Evolutionary conservation across 2,797 vertebrate genomes (phyloP).

Genomic region (Microchirus variegatus): DNA sequence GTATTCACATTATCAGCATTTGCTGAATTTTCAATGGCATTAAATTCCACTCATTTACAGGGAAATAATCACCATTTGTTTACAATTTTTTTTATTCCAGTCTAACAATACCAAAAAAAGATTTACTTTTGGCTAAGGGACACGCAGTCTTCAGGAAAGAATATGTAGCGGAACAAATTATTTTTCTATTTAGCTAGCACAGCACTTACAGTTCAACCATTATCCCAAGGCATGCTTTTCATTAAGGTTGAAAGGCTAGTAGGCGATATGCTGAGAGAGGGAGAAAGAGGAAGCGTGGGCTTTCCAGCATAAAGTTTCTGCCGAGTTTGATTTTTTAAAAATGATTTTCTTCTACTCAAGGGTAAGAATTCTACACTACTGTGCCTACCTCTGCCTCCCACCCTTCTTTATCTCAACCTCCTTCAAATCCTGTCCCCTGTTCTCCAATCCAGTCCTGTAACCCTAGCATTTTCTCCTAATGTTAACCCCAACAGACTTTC

Average conservation of each 20-base stretch:
- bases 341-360: slow-evolving; percentile 31
- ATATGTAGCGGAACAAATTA: slow-evolving; percentile 8
- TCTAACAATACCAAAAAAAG: no score
- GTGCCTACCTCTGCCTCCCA: slow-evolving; percentile 39
- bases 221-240: slow-evolving; percentile 15
- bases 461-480: slow-evolving; percentile 78
- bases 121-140: slow-evolving; percentile 2
- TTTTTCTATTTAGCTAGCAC: slow-evolving; percentile 26
- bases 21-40: no score
- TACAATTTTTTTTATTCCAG: background rate
- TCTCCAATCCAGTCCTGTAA: slow-evolving; percentile 76
- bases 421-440: slow-evolving; percentile 45
- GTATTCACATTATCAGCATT: no score
- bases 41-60: no score
- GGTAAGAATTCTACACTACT: slow-evolving; percentile 56
- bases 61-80: background rate
- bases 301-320: slow-evolving; percentile 50
- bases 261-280: slow-evolving; percentile 46
- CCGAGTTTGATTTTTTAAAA: slow-evolving; percentile 50
- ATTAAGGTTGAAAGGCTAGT: slow-evolving; percentile 46
- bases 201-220: slow-evolving; percentile 25
- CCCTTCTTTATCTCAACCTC: slow-evolving; percentile 29
- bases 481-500: slow-evolving; percentile 91
- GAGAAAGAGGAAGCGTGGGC: slow-evolving; percentile 33
- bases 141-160: slow-evolving; percentile 18